phyloP scores from a whole-genome alignment of 30 jellyfish, hydroid and myxozoan genomes.

The Catostylus mosaicus region DNA sequence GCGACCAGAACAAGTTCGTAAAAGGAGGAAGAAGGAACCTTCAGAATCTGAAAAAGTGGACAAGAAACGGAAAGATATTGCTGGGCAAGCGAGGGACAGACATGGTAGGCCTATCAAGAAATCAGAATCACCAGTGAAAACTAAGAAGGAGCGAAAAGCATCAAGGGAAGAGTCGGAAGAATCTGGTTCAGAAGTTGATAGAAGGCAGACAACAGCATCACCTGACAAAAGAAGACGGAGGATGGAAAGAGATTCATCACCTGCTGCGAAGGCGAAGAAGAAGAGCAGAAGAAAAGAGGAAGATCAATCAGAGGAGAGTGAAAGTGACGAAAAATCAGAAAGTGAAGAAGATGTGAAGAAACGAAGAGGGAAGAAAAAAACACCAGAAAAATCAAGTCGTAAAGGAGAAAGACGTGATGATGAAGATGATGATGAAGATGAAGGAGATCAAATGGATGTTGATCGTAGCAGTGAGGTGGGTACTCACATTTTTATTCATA shows the following conservation, averaged over 20 bases:
- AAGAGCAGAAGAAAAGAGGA: constrained; percentile 39
- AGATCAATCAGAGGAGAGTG: constrained; percentile 42
- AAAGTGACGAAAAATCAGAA: constrained; percentile 40
- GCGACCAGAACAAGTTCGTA: constrained; percentile 46
- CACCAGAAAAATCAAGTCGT: constrained; percentile 59
- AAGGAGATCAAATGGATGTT: constrained; percentile 31
- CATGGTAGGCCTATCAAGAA: constrained; percentile 48
- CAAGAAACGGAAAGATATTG: constrained; percentile 9
- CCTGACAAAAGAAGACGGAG: constrained; percentile 54
- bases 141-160: constrained; percentile 48
- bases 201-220: constrained; percentile 26
- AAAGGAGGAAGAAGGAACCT: constrained; percentile 59
- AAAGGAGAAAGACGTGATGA: constrained; percentile 34
- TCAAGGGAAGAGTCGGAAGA: constrained; percentile 61
- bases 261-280: constrained; percentile 33
- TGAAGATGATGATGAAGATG: constrained; percentile 46
- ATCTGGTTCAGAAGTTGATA: constrained; percentile 30
- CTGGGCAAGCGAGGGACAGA: constrained; percentile 38
- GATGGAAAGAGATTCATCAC: constrained; percentile 48
- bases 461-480: constrained; percentile 64
- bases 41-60: constrained; percentile 54
- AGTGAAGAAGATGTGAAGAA: constrained; percentile 48
- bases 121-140: constrained; percentile 30
- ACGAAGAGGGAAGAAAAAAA: constrained; percentile 37
- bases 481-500: no score